Percentiles rank a stretch among this genome's conserved stretches.
These are phyloP conservation scores for Hestina assimilis DNA, from an alignment of 1,140 invertebrate genomes.

Conservation along the genomic window DNA sequence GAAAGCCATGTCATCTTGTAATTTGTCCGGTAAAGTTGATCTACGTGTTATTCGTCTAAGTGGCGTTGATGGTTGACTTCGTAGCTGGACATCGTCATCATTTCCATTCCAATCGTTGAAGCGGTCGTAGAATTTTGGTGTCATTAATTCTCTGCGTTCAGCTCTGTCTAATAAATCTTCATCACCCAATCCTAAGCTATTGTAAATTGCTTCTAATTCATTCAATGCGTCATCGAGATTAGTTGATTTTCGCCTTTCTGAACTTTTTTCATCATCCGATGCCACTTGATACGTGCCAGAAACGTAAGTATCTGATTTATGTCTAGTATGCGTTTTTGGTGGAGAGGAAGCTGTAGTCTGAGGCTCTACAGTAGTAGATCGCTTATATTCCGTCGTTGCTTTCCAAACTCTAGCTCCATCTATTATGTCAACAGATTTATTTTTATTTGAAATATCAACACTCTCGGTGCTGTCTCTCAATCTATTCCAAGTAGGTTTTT, in stretches of 20 bases:
- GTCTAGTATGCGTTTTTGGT: conserved; percentile 62
- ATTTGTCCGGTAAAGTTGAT: conserved; percentile 80
- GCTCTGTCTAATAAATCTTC: conserved; percentile 89
- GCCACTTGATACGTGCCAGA: conserved; percentile 48
- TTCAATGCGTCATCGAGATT: conserved; percentile 92
- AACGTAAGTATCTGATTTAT: conserved; percentile 70
- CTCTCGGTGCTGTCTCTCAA: conserved; percentile 35
- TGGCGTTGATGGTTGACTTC: conserved; percentile 67
- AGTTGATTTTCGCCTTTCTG: conserved; percentile 80
- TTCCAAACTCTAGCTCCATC: conserved; percentile 69
- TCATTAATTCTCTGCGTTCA: conserved; percentile 86
- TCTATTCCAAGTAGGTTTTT: conserved; percentile 32
- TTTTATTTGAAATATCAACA: conserved; percentile 53
- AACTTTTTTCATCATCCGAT: conserved; percentile 72
- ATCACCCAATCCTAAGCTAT: conserved; percentile 88
- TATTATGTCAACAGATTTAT: conserved; percentile 56
- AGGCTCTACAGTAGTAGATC: conserved; percentile 58
- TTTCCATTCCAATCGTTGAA: conserved; percentile 76
- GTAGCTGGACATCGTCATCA: conserved; percentile 61
- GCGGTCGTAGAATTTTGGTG: conserved; percentile 67
- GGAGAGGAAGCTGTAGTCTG: conserved; percentile 51
- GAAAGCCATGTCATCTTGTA: conserved; percentile 89
- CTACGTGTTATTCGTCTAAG: conserved; percentile 55
- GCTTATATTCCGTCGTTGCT: conserved; percentile 69
- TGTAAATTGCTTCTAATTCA: conserved; percentile 94